Evolutionary conservation across 1,140 invertebrate genomes (phyloP).

Genomic region (Drosophila oshimai): DNA sequence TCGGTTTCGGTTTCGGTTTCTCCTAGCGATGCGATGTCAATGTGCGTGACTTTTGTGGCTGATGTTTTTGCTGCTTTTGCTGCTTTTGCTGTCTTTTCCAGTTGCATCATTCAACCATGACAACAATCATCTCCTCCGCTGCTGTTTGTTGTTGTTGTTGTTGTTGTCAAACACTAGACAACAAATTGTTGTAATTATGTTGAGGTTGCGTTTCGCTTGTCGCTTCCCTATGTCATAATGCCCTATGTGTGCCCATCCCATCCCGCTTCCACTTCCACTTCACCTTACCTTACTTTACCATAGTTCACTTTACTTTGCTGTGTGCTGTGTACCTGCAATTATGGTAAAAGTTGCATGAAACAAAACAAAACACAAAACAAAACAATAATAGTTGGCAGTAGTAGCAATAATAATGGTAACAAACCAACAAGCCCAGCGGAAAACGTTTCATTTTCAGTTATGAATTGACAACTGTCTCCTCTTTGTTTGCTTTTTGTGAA

Average conservation of each 20-base stretch:
- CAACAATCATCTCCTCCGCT: constrained; percentile 61
- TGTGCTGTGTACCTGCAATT: constrained; percentile 74
- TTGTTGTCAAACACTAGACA: constrained; percentile 74
- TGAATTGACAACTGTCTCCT: constrained; percentile 62
- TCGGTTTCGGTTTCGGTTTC: constrained; percentile 27
- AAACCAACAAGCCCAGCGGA: constrained; percentile 32
- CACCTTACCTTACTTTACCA: constrained; percentile 14
- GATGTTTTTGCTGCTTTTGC: constrained; percentile 4
- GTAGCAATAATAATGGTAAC: constrained; percentile 42
- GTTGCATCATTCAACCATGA: constrained; percentile 79
- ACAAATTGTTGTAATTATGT: constrained; percentile 81
- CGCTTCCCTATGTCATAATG: constrained; percentile 79
- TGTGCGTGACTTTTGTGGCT: constrained; percentile 55
- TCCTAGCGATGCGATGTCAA: constrained; percentile 39
- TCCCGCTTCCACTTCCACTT: constrained; percentile 14
- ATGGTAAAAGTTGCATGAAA: constrained; percentile 80
- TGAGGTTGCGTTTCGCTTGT: constrained; percentile 77
- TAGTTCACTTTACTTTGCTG: no score
- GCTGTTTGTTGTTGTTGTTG: constrained; percentile 37
- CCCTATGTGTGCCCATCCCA: no score
- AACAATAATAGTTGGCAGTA: constrained; percentile 33
- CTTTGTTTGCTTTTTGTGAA: constrained; percentile 16
- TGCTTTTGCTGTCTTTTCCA: constrained; percentile 23
- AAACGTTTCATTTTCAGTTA: constrained; percentile 77
- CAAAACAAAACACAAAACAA: constrained; percentile 23